Evolutionary conservation across 37 sponge, comb jelly and placozoan genomes (phyloP), one percentile per base, ranked within the genome.

Genomic region (Dysidea cf. avara): DNA sequence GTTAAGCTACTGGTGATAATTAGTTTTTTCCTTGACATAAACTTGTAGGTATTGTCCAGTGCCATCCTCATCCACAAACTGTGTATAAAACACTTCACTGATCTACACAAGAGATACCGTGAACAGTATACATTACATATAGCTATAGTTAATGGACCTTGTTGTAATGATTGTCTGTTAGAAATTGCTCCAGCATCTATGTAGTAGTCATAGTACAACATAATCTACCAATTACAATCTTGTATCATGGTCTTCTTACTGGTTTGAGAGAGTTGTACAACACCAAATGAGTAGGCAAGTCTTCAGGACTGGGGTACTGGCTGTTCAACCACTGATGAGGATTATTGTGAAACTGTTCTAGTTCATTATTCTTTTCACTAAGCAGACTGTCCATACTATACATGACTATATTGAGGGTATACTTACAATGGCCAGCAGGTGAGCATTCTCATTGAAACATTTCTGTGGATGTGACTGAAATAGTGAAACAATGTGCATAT

Each of bases 391-490:
- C n/a, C 25, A 21, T 20, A 7, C n/a, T 11, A 22, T 40, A 6
- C 34, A 28, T 4, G 33, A 11, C 3, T n/a, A 31, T 31, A 4
- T 11, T 20, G 14, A 7, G n/a, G n/a, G n/a, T n/a, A n/a, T n/a
- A 74, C 79, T 67, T 54, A 79, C 77, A 62, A 55, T 31, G 89
- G 90, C 2, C 78, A 70, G 34, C 94, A 93, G 20, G 77, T 65
- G 18, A 93, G 34, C 40, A 89, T 85, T 31, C 74, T 35, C 83
- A 93, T 56, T 2, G 71, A 37, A 14, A 81, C 56, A 28, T 74
- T 83, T 13, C 48, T 28, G 63, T 93, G 94, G 4, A 93, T 63
- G 81, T 93, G 90, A 31, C 80, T 86, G 60, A 21, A 51, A 52
- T 20, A n/a, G n/a, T 25, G 46, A 40, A 43, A 40, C 13, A 20